These are phyloP conservation scores for Pachydiplax longipennis DNA, from an alignment of 2,888 invertebrate genomes.

Conservation along the genomic window DNA sequence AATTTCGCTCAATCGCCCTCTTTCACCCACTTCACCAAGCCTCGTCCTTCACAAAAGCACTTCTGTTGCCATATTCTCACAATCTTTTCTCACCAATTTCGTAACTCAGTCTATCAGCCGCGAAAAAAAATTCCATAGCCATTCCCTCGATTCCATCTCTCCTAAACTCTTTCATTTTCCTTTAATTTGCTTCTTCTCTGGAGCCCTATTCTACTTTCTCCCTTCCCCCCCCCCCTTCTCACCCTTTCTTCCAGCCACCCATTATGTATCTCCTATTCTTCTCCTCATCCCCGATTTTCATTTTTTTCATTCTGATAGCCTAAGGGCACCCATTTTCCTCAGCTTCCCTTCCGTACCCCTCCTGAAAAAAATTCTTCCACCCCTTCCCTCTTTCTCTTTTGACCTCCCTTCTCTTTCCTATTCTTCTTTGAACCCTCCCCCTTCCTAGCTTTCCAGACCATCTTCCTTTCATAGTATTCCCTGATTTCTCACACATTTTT, in stretches of 20 bases:
- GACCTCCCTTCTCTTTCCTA: background rate
- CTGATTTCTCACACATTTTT: constrained; percentile 17
- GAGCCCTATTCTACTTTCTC: background rate
- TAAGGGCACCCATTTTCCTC: background rate
- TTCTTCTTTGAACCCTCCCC: background rate
- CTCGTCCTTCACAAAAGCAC: no score
- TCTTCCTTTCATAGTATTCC: constrained; percentile 11
- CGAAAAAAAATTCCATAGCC: background rate
- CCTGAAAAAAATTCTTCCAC: background rate
- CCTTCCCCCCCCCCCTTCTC: background rate
- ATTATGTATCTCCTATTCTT: constrained; percentile 31
- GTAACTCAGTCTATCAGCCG: background rate
- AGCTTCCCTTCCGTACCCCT: background rate
- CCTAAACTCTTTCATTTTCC: background rate
- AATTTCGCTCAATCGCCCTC: no score
- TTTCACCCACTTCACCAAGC: no score
- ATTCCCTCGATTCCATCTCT: background rate
- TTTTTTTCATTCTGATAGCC: constrained; percentile 31
- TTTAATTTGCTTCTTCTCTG: background rate
- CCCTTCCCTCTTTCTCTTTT: background rate
- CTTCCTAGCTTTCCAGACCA: background rate
- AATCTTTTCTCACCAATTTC: background rate
- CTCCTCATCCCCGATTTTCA: constrained; percentile 28
- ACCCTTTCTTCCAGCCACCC: background rate
- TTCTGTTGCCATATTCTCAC: background rate